phyloP scores from a whole-genome alignment of 2,797 vertebrate species.

The Syncerus caffer region DNA sequence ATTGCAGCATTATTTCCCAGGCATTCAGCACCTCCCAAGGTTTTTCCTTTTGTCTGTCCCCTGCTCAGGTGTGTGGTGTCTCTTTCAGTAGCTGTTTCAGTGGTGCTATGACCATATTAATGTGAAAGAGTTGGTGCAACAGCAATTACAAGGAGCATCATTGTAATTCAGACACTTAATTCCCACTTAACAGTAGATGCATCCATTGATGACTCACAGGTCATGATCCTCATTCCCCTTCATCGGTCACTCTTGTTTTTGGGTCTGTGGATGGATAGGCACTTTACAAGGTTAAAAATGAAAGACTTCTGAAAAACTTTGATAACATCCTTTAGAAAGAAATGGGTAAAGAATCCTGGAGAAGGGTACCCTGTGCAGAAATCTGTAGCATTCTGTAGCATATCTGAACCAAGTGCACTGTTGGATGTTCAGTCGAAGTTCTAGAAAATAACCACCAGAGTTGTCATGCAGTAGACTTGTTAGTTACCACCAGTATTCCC shows the following conservation, averaged over 20 bases:
- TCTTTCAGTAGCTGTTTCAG: not conserved
- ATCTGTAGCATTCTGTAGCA: not conserved
- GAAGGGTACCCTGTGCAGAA: not conserved
- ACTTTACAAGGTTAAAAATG: not conserved
- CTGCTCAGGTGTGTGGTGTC: not conserved
- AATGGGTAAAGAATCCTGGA: not conserved
- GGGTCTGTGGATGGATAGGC: not conserved
- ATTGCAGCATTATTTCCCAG: not conserved
- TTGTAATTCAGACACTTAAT: conserved; percentile 69
- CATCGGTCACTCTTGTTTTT: not conserved
- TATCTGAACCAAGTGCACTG: not conserved
- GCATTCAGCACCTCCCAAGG: not conserved
- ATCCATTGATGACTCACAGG: conserved; percentile 57
- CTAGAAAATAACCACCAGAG: not conserved
- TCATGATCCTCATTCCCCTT: conserved; percentile 7
- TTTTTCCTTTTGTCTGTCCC: not conserved
- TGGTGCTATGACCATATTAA: not conserved
- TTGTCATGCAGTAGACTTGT: not conserved
- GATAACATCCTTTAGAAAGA: not conserved
- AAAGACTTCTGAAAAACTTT: not conserved
- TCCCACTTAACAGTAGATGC: not conserved
- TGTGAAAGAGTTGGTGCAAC: conserved; percentile 33
- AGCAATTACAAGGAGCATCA: conserved; percentile 44
- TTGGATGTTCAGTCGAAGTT: not conserved
- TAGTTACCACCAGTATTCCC: not conserved